Conservation (phyloP, 1,140 invertebrate species). For the Drosophila orosa region DNA sequence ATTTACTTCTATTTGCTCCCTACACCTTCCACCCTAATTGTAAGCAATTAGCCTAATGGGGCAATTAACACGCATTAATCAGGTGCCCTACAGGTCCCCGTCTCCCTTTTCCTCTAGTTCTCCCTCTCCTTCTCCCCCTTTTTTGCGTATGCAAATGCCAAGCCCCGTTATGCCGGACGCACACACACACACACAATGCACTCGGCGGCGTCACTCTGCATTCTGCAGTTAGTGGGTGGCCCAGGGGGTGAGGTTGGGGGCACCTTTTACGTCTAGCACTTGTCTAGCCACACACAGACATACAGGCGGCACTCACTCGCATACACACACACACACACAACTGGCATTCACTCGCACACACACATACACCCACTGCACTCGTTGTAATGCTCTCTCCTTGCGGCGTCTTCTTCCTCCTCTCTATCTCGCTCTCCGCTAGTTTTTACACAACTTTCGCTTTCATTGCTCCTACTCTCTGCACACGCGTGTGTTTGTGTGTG, state of each 20-base stretch:
- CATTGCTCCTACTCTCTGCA: conserved; percentile 22
- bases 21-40: conserved; percentile 15
- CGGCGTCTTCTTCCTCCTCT: conserved; percentile 31
- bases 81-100: conserved; percentile 21
- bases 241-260: not conserved
- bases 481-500: conserved; percentile 13
- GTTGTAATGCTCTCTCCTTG: conserved; percentile 64
- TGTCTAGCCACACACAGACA: conserved; percentile 61
- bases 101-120: not conserved
- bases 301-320: conserved; percentile 13
- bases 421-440: conserved; percentile 58
- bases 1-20: conserved; percentile 10
- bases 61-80: conserved; percentile 55
- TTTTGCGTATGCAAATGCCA: conserved; percentile 23
- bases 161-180: conserved; percentile 23
- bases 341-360: conserved; percentile 7
- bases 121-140: not conserved
- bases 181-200: conserved; percentile 25
- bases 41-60: conserved; percentile 48
- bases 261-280: conserved; percentile 60
- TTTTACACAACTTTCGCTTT: conserved; percentile 80
- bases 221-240: not conserved
- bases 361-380: conserved; percentile 26
- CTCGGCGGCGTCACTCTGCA: conserved; percentile 1
- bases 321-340: not conserved